Base-by-base conservation (phyloP, 2,797 vertebrate species). In the Eupleurogrammus muticus region DNA sequence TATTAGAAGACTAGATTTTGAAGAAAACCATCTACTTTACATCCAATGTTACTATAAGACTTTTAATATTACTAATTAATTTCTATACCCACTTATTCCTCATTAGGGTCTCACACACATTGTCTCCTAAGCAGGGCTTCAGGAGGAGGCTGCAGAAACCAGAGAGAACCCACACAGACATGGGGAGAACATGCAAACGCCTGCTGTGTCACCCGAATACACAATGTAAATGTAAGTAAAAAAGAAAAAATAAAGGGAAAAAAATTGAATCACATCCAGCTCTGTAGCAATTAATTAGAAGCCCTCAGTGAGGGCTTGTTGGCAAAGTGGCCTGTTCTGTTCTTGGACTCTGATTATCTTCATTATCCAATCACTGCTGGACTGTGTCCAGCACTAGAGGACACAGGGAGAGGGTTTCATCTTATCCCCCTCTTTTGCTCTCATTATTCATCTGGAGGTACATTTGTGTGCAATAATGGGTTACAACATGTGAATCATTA, bases 331-430 rank as follows among this genome's bases (percentile, higher is more conserved):
- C 70, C 71, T 78, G 62, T 82, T 63, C 71, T 78, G 62, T 82
- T 63, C 63, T 82, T 83, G 66, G 63, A 79, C 40, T 44, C 75
- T 47, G 69, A 75, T 81, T 86, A 77, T 85, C 84, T 84, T 87
- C 87, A 87, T 87, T 82, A 80, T 87, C 90, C 85, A 85, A 88
- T 89, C 83, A 80, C 77, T 79, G 72, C 70, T 90, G 86, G 85
- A 59, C 40, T 51, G 32, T 4, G 19, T 85, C 85, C 87, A 89
- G 48, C 5, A 50, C 70, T 77, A 83, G 79, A 89, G 82, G 87
- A 77, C 82, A 82, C 34, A 13, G 69, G 34, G 63, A 58, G 50
- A 66, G 60, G 47, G 63, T 79, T 83, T 86, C 66, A 79, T 83
- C 73, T 71, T 55, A 57, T 23, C n/a, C 44, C 38, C 52, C 50